Conservation (phyloP, 2,888 invertebrate species). For the Diplolepis rosae region DNA sequence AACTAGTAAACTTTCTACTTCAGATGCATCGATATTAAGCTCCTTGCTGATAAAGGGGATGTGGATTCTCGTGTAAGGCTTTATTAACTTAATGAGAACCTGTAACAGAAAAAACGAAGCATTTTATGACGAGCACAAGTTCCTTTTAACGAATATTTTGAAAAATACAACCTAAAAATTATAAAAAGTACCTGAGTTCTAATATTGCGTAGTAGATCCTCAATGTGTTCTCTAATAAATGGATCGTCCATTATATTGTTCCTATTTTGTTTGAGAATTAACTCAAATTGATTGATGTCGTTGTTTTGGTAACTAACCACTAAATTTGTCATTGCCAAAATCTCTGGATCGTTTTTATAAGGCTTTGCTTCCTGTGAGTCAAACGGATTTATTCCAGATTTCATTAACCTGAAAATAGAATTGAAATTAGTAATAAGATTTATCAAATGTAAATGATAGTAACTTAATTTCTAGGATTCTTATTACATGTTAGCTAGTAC, state of each 20-base stretch:
- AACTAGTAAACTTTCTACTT: conserved; percentile 96
- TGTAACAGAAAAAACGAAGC: conserved; percentile 76
- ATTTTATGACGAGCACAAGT: no score
- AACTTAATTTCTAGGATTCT: conserved; percentile 35
- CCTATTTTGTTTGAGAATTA: conserved; percentile 93
- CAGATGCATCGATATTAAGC: conserved; percentile 92
- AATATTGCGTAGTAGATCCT: conserved; percentile 96
- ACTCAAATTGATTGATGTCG: conserved; percentile 98
- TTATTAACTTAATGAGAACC: conserved; percentile 96
- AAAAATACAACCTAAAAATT: background rate
- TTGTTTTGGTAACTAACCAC: conserved; percentile 98
- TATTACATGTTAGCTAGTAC: conserved; percentile 98
- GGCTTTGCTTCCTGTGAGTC: conserved; percentile 99
- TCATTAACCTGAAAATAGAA: conserved; percentile 87
- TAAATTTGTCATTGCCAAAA: conserved; percentile 98
- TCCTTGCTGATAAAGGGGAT: conserved; percentile 98
- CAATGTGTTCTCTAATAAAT: conserved; percentile 98
- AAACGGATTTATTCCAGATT: conserved; percentile 99
- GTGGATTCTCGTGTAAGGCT: conserved; percentile 97
- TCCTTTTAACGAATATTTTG: no score
- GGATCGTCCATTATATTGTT: conserved; percentile 99
- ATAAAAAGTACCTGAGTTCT: conserved; percentile 79
- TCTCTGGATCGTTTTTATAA: conserved; percentile 99
- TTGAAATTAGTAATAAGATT: conserved; percentile 30
- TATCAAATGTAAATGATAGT: background rate